Evolutionary conservation across 2,888 invertebrate genomes (phyloP), one percentile per base, ranked within the genome.

Genomic region (Epirrita christyi): DNA sequence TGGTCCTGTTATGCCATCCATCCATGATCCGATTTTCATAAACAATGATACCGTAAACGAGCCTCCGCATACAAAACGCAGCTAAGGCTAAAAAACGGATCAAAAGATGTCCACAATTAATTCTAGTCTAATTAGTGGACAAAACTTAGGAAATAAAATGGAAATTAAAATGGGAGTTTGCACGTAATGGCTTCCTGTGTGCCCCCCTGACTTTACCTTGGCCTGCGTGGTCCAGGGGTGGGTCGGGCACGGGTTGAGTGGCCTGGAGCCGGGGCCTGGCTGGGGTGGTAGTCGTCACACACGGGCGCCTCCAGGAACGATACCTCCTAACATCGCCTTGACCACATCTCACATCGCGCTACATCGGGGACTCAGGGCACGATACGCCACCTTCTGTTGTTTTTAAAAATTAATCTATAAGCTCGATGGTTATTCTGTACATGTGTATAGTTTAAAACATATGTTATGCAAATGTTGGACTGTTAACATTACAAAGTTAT

Each of bases 341-440:
- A 88, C 84, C 89, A 88, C 90, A 88, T 88, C 85, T 81, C 88
- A 89, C 87, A 88, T 85, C 79, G 86, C 83, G 86, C 83, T 87
- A 78, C 88, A 90, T 88, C 88, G 86, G 84, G 85, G 87, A 84
- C 87, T 83, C 87, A 78, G 84, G 88, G 83, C 87, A 86, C 86
- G 85, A 78, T 80, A 83, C 86, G 86, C 84, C 90, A 88, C 86
- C 89, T 89, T 90, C 92, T 92, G 92, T 91, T 87, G 85, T 89
- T 91, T 88, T 89, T 89, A 89, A 91, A 89, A 86, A 86, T 83
- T 75, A 85, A 85, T 88, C 87, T 88, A 87, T 85, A 86, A 89
- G 81, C 88, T 89, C 84, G 85, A 72, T 80, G 73, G 75, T 78
- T 56, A 61, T 62, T 61, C 57, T 62, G 63, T 63, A 59, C 56